Percentiles rank a stretch among this genome's conserved stretches.
These are phyloP conservation scores for Arctocebus calabarensis DNA, from an alignment of 2,797 vertebrate species.

Conservation along the genomic window DNA sequence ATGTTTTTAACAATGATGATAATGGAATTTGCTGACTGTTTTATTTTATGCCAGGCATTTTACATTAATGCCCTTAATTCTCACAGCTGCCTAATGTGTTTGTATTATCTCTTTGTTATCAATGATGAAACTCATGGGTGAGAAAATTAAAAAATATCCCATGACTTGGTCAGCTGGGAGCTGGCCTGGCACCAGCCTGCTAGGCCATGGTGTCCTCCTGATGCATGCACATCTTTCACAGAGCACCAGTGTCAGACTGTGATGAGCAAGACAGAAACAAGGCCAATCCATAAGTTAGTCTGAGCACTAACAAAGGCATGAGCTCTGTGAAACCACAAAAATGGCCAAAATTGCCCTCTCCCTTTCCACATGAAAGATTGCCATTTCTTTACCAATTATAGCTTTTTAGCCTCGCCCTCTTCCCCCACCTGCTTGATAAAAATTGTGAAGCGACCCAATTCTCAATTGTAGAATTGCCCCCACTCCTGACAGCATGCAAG, in stretches of 20 bases:
- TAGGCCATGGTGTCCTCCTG: not conserved
- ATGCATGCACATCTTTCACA: not conserved
- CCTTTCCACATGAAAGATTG: not conserved
- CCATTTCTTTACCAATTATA: not conserved
- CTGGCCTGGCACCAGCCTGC: not conserved
- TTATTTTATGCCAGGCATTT: not conserved
- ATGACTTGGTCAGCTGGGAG: not conserved
- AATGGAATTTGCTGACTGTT: not conserved
- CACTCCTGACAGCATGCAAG: not conserved
- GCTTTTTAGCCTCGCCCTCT: not conserved
- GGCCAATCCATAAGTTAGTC: not conserved
- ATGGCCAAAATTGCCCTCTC: not conserved
- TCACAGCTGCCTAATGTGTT: not conserved
- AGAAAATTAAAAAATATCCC: not conserved
- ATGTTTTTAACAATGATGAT: not conserved
- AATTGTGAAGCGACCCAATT: not conserved
- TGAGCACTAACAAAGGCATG: not conserved
- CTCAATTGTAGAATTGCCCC: not conserved
- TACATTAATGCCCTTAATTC: not conserved
- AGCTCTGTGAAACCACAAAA: not conserved
- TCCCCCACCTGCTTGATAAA: not conserved
- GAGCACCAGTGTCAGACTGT: accelerated
- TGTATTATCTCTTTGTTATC: not conserved
- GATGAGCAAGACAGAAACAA: not conserved
- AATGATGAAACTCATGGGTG: not conserved